Percentiles rank a stretch among this genome's conserved stretches.
These are phyloP conservation scores for Odontothrips loti DNA, from an alignment of 2,888 invertebrate species.

Conservation along the genomic window DNA sequence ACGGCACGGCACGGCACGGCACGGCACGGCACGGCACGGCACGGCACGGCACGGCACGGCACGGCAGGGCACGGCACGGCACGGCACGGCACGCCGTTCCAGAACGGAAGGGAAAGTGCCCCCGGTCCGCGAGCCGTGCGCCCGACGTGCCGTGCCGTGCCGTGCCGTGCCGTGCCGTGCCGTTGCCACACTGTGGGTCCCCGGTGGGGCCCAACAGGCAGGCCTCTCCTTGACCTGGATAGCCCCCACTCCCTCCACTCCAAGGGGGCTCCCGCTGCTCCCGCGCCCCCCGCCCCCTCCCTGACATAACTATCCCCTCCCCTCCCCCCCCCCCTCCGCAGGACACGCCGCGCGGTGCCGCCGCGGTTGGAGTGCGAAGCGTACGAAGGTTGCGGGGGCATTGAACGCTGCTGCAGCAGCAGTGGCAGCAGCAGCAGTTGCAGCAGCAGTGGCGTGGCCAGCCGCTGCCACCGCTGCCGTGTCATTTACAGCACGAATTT, in stretches of 20 bases:
- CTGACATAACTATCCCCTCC: background rate
- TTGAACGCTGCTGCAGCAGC: too few species aligned
- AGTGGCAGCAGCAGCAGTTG: too few species aligned
- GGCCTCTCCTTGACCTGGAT: slow-evolving; percentile 25
- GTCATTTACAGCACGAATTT: too few species aligned
- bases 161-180: slow-evolving; percentile 40
- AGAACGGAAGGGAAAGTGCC: slow-evolving; percentile 36
- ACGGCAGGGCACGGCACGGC: slow-evolving; percentile 40
- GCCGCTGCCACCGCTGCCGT: too few species aligned
- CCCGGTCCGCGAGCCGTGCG: slow-evolving; percentile 37
- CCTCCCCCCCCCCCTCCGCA: too few species aligned
- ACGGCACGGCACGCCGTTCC: slow-evolving; percentile 42
- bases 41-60: slow-evolving; percentile 42
- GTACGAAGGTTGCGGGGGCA: too few species aligned
- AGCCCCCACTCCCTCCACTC: background rate
- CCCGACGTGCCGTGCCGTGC: slow-evolving; percentile 38
- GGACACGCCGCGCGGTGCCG: too few species aligned
- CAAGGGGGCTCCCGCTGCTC: background rate
- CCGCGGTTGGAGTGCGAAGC: too few species aligned
- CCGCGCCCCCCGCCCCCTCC: background rate
- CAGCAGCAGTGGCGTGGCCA: too few species aligned
- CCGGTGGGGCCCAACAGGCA: slow-evolving; percentile 35
- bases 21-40: too few species aligned
- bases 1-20: too few species aligned
- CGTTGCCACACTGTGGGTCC: slow-evolving; percentile 41